Conservation (phyloP, 2,113 vertebrate species). For the Silurus meridionalis region DNA sequence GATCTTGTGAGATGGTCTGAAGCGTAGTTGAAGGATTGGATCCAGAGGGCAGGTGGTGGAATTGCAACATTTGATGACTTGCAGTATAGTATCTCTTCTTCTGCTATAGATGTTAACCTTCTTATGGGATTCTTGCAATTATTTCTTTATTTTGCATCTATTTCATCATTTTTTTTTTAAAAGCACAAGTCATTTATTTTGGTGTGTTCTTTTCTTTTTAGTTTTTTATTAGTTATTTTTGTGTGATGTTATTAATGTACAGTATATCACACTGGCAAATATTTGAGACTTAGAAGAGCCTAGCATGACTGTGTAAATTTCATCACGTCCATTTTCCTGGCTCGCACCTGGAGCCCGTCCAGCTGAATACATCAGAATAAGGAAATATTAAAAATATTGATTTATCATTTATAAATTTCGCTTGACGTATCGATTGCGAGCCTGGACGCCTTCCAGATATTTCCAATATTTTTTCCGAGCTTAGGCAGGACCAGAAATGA, state of each 20-base stretch:
- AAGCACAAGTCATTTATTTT: not conserved
- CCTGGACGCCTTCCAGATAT: conserved; percentile 72
- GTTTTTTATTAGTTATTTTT: no score
- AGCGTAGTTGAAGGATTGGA: no score
- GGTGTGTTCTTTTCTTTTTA: not conserved
- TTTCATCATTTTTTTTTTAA: not conserved
- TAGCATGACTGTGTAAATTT: not conserved
- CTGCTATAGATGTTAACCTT: no score
- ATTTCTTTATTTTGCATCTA: no score
- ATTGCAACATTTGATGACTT: no score
- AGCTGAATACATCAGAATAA: conserved; percentile 75
- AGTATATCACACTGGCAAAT: not conserved
- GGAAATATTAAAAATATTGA: conserved; percentile 87
- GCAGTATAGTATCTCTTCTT: no score
- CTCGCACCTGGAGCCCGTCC: conserved; percentile 64
- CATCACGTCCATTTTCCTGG: conserved; percentile 42
- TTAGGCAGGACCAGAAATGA: conserved; percentile 63
- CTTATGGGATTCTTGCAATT: no score
- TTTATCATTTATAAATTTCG: conserved; percentile 83
- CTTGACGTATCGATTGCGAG: conserved; percentile 80
- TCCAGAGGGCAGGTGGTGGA: no score
- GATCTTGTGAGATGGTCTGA: no score
- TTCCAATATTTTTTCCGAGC: conserved; percentile 64
- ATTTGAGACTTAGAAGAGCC: not conserved
- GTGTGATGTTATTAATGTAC: not conserved